Conservation (phyloP, 2,888 invertebrate genomes). For the Parelbella ahira region DNA sequence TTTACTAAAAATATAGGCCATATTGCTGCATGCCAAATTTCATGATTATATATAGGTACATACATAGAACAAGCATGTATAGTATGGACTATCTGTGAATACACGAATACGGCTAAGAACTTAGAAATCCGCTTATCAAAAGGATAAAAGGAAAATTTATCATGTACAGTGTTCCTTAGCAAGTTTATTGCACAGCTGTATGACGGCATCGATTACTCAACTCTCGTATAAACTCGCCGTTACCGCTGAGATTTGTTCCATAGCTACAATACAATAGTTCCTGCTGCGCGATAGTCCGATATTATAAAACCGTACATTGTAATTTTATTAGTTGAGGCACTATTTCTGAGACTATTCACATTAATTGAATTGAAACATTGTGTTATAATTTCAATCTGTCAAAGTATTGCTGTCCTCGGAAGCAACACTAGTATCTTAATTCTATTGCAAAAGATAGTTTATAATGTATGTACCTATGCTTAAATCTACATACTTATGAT, state of each 20-base stretch:
- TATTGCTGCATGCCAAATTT: too few species aligned
- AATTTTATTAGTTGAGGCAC: conserved; percentile 31
- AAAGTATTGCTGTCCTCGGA: too few species aligned
- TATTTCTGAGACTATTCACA: conserved; percentile 2
- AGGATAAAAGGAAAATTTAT: conserved; percentile 74
- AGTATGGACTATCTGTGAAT: too few species aligned
- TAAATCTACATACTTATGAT: too few species aligned
- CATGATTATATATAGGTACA: too few species aligned
- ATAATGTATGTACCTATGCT: too few species aligned
- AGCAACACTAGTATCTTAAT: too few species aligned
- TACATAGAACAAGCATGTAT: too few species aligned
- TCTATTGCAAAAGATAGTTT: too few species aligned
- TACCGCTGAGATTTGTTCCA: conserved; percentile 36
- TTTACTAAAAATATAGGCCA: too few species aligned
- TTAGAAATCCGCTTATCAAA: conserved; percentile 73
- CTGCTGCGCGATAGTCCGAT: conserved; percentile 28
- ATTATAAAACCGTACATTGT: conserved; percentile 36
- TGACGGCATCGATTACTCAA: conserved; percentile 75
- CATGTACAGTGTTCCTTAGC: conserved; percentile 68
- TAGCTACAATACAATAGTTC: conserved; percentile 31
- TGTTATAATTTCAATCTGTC: too few species aligned
- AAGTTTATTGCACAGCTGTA: conserved; percentile 72
- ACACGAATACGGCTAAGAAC: too few species aligned
- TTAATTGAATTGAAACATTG: conserved; percentile 13
- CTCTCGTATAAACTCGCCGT: conserved; percentile 51